Evolutionary conservation across 2,113 vertebrate species (phyloP).

Genomic region (Zosterops japonicus): DNA sequence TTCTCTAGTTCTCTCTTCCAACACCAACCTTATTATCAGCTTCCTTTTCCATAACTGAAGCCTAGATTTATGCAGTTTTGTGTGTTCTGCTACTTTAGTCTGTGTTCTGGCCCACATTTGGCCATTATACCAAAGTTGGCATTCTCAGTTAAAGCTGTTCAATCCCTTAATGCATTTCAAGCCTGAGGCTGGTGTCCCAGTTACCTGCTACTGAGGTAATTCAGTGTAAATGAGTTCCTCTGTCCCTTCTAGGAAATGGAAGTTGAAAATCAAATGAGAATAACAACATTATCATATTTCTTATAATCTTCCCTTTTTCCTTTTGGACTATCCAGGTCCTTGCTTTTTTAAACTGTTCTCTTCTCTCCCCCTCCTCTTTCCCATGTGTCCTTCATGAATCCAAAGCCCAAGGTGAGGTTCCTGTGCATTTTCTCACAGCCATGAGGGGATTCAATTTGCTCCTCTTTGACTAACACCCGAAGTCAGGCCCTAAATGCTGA

Average conservation of each 20-base stretch:
- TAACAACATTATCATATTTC: not conserved
- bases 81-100: not conserved
- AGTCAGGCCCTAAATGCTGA: not conserved
- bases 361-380: not conserved
- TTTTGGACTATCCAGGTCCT: not conserved
- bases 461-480: not conserved
- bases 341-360: not conserved
- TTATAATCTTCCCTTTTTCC: not conserved
- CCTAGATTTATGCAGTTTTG: not conserved
- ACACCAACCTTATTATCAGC: not conserved
- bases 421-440: not conserved
- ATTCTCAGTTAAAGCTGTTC: not conserved
- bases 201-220: not conserved
- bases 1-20: not conserved
- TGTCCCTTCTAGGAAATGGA: not conserved
- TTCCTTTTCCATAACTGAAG: not conserved
- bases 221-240: not conserved
- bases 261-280: not conserved
- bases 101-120: not conserved
- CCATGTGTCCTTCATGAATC: not conserved
- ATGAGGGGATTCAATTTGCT: not conserved
- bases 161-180: not conserved
- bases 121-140: not conserved
- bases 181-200: rapidly evolving
- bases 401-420: not conserved